Base-by-base conservation (phyloP, 2,888 invertebrate genomes). In the Ormyrus thymus region DNA sequence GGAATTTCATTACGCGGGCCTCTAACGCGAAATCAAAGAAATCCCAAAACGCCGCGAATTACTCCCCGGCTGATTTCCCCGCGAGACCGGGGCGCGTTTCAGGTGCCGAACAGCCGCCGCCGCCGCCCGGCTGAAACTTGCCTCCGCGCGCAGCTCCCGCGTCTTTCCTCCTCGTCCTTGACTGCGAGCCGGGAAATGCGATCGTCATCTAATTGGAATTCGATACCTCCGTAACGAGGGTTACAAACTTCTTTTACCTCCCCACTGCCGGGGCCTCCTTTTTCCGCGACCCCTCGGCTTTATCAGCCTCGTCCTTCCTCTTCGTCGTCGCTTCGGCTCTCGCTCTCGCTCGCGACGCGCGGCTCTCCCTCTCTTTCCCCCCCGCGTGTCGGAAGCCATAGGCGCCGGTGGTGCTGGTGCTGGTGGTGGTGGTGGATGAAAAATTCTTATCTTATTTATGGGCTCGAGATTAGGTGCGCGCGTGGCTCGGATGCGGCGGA, bases 191-290 rank as follows among this genome's bases (percentile, higher is more conserved):
- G 61, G 83, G 89, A 86, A 87, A 88, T 84, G 88, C 86, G 87
- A 88, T 87, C 87, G 87, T 87, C 87, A 87, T 89, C 89, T 87
- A 89, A 89, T 89, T 89, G 89, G 87, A 89, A 89, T 88, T 88
- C 87, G 87, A 88, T 89, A 87, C 83, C 84, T 83, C 58, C 10
- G 62, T 89, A 89, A 89, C 88, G 89, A 88, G 89, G 87, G 87
- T 86, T 86, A 82, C 85, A 86, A 88, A 88, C 86, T 88, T 87
- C 2, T 29, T 86, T 83, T 84, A n/a, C 86, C 83, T 84, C 85
- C 86, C 15, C 29, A 1, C 56, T 62, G 45, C 78, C 55, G 29
- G 50, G 29, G 50, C 55, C 70, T 70, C 13, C 48, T 15, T 29
- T 29, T 29, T 59, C 48, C 48, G 15, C 46, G 53, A 51, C n/a